Percentiles rank a stretch among this genome's conserved stretches.
These are phyloP conservation scores for Leucoraja erinaceus DNA, from an alignment of 2,113 vertebrate genomes.

Conservation along the genomic window DNA sequence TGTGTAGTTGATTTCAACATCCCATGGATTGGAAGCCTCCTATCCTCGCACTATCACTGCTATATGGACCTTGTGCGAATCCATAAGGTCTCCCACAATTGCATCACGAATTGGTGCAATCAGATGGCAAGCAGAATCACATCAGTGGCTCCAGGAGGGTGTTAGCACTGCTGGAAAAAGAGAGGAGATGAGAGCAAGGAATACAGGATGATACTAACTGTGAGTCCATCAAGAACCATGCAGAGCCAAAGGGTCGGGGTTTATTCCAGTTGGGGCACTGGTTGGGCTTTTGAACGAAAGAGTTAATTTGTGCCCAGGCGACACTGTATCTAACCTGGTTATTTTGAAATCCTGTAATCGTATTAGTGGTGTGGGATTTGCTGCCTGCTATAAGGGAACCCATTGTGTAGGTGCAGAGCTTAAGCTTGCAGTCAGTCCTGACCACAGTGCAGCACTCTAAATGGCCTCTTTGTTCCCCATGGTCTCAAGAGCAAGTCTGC, in stretches of 20 bases:
- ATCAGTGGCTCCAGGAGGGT: not conserved
- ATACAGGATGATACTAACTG: not conserved
- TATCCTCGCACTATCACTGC: too few species aligned
- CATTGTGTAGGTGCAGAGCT: not conserved
- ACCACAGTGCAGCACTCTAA: not conserved
- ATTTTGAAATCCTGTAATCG: slow-evolving; percentile 34
- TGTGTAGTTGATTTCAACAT: not conserved
- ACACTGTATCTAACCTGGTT: slow-evolving; percentile 31
- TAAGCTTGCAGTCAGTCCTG: not conserved
- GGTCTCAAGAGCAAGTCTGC: not conserved
- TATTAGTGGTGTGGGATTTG: slow-evolving; percentile 25
- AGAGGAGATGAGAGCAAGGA: not conserved
- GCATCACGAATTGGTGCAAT: not conserved
- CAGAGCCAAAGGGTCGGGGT: not conserved
- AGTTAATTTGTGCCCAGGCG: not conserved
- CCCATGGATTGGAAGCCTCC: not conserved
- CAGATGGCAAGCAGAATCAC: not conserved
- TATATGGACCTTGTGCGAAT: not conserved
- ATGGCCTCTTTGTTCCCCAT: slow-evolving; percentile 14
- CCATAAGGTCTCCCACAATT: not conserved
- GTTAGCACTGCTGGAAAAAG: not conserved
- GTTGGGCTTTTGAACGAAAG: not conserved
- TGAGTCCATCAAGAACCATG: not conserved
- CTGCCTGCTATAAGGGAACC: not conserved
- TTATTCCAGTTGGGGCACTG: not conserved